Evolutionary conservation across 2,113 vertebrate genomes (phyloP), one percentile per base, ranked within the genome.

Genomic region (Nibea albiflora): DNA sequence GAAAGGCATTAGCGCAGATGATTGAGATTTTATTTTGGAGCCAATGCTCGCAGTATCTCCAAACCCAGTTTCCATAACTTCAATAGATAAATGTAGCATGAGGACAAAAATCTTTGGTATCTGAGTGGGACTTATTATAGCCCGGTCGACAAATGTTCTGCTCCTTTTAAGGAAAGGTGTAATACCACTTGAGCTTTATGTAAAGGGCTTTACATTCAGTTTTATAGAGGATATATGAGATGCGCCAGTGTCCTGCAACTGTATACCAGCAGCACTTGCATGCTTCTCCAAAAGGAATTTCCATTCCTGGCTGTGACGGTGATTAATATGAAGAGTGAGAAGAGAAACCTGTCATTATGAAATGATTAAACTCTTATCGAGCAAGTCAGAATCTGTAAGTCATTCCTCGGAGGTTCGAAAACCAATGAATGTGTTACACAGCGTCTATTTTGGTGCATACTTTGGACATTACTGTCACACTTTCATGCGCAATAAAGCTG

Each of bases 41-140:
- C 14, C 44, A 15, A 14, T 15, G 11, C 44, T 39, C 7, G 7
- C 35, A 9, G 35, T 39, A 39, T 9, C 35, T 39, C 12, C 11
- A 46, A 46, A 46, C 44, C 11, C 3, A 46, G 44, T 46, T 46
- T 15, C 44, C 44, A 46, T 46, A 46, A 46, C 44, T 14, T 11
- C 44, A 46, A 46, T 46, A 14, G 14, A 46, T 14, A 46, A 14
- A 46, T 46, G 11, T 46, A 46, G 44, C 44, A 46, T 46, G 44
- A 46, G 12, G 44, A 46, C 76, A 83, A 86, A 89, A 78, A 78
- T 70, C 77, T 85, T 85, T 81, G 87, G 86, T 74, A 89, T 91
- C 16, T 17, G 70, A 91, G 85, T 84, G 50, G 52, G 68, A 85
- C 90, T 92, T 92, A 89, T 83, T 92, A 90, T 92, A 92, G 92